Conservation (phyloP, 2,888 invertebrate genomes). For the Drosophila atripex region DNA sequence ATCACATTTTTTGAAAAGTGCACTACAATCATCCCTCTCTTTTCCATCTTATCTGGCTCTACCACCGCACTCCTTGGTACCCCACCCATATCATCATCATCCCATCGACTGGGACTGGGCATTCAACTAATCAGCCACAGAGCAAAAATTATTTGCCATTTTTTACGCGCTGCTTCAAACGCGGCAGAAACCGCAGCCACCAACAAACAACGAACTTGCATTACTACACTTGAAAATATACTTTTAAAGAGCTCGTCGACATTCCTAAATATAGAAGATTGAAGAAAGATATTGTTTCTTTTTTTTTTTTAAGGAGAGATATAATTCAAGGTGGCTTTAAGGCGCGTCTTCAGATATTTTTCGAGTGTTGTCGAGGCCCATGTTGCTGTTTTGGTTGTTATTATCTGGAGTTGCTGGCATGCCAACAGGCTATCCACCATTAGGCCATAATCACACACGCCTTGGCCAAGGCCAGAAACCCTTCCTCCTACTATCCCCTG, state of each 20-base stretch:
- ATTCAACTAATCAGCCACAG: slow-evolving; percentile 76
- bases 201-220: slow-evolving; percentile 39
- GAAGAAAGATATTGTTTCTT: neutral
- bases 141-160: slow-evolving; percentile 78
- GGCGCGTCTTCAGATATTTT: slow-evolving; percentile 12
- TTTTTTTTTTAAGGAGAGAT: neutral
- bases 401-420: slow-evolving; percentile 56
- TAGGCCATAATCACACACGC: slow-evolving; percentile 78
- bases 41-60: slow-evolving; percentile 17
- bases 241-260: neutral
- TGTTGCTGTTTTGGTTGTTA: slow-evolving; percentile 44
- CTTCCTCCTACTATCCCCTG: slow-evolving; percentile 13
- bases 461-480: slow-evolving; percentile 64
- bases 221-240: slow-evolving; percentile 25
- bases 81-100: slow-evolving; percentile 29
- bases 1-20: neutral
- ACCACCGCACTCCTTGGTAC: neutral
- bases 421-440: slow-evolving; percentile 75
- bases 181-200: slow-evolving; percentile 59
- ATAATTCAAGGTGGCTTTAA: neutral
- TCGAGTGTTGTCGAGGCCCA: slow-evolving; percentile 11
- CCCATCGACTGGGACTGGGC: slow-evolving; percentile 50
- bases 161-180: slow-evolving; percentile 77
- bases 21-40: neutral
- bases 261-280: neutral